Evolutionary conservation across 2,888 invertebrate genomes (phyloP), one percentile per base, ranked within the genome.

Genomic region (Andricus curvator): DNA sequence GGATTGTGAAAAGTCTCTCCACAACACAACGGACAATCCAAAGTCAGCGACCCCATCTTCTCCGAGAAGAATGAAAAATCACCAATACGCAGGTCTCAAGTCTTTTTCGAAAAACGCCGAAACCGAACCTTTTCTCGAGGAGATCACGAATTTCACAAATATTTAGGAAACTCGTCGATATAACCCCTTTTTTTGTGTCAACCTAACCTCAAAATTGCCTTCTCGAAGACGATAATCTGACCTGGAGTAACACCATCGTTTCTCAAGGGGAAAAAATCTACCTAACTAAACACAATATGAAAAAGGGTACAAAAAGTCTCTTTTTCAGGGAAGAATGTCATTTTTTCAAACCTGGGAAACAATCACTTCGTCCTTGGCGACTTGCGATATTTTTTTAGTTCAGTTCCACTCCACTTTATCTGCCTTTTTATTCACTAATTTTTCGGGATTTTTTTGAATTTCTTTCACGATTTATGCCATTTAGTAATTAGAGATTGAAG

Each of bases 1-100:
- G 94, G 94, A 80, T 94, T 94, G 82, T 93, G 90, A 93, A 96
- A 96, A 80, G 93, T 94, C 89, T 94, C 94, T 82, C 94, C 94
- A 88, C 96, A 96, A 90, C 96, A 96, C 90, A 96, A 93, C 62
- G 96, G 95, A 86, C 96, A 96, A 84, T 93, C 89, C 88, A 94
- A 89, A 86, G 89, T 90, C 89, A 93, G 87, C 79, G 94, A 93
- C 89, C 94, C 94, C 95, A 95, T 95, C 88, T 76, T 84, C 65
- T 64, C 77, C n/a, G 25, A 68, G 17, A 78, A 76, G 62, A 70
- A 37, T 37, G 78, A 78, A 78, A 60, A 76, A 67, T 48, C 74
- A 80, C 64, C n/a, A 64, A 44, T n/a, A n/a, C n/a, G 29, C 41
- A 62, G 48, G 41, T 37, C 22, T 79, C 64, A 13, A 17, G 3